These are phyloP conservation scores for Lepidocyrtinus sp. DNA, from an alignment of 2,888 invertebrate species.

Conservation along the genomic window DNA sequence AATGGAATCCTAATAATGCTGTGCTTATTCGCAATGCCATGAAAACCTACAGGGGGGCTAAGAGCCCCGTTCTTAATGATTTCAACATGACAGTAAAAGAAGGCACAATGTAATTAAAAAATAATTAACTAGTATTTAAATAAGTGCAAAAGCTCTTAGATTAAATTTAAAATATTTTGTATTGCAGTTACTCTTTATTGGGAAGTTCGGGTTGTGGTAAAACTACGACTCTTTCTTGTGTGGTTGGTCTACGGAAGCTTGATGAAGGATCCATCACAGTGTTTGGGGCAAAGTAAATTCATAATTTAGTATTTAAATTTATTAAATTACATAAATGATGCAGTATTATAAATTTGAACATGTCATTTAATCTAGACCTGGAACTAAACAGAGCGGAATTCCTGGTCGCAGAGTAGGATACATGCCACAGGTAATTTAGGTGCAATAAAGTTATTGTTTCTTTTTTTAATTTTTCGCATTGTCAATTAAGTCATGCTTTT, in stretches of 20 bases:
- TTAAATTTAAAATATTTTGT: neutral
- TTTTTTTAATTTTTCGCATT: neutral
- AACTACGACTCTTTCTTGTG: conserved; percentile 87
- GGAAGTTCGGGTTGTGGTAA: conserved; percentile 97
- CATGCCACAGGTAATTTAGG: conserved; percentile 60
- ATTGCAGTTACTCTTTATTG: conserved; percentile 87
- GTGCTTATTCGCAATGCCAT: conserved; percentile 59
- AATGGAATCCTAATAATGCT: conserved; percentile 55
- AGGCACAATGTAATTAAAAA: conserved; percentile 58
- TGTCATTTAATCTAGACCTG: conserved; percentile 77
- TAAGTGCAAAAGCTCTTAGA: neutral
- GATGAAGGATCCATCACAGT: conserved; percentile 92
- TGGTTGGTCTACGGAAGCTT: conserved; percentile 88
- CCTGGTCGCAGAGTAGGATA: conserved; percentile 77
- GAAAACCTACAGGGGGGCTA: conserved; percentile 58
- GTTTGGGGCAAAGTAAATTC: conserved; percentile 84
- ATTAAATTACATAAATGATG: neutral
- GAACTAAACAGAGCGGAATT: conserved; percentile 84
- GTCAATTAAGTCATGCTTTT: neutral
- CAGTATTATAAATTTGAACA: conserved; percentile 75
- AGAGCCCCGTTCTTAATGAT: conserved; percentile 53
- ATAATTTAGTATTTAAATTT: neutral
- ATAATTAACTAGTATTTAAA: neutral
- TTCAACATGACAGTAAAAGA: conserved; percentile 62
- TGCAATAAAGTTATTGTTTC: neutral